Evolutionary conservation across 2,888 invertebrate species (phyloP), one percentile per base, ranked within the genome.

Genomic region (Hirtodrosophila duncani): DNA sequence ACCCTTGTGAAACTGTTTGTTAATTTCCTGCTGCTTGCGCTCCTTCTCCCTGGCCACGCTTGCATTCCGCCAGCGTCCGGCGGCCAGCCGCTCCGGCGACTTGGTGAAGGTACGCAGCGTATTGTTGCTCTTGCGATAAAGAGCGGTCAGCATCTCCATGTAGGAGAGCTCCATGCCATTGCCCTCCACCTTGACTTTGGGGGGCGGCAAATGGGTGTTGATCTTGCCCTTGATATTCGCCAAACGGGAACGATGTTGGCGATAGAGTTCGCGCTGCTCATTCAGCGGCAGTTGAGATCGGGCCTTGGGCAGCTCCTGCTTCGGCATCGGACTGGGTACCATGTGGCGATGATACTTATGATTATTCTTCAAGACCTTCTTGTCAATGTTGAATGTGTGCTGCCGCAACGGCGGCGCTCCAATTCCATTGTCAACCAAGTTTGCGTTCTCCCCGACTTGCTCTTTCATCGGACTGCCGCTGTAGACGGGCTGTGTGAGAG

Each of bases 191-290:
- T 58, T 50, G 14, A 59, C 10, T 10, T 59, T 61, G 3, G 37
- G 66, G n/a, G 52, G 55, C 3, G 77, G 77, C 11, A 66, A 50
- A 2, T 61, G 50, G 10, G 66, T 78, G 10, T 75, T 58, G 1
- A 78, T 64, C 45, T 82, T 67, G 13, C 84, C 80, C 38, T 80
- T 81, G 24, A 81, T 69, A 5, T 80, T 68, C 14, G 72, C 66
- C 34, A 83, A 46, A 0, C 83, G 78, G 34, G 66, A 59, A 1
- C 75, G 75, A 43, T 83, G 83, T 53, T 78, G 72, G 0, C 60
- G 61, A 29, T 83, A 83, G 10, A 71, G 27, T 30, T 74, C 62
- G 14, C 71, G 38, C 20, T 81, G 74, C 31, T 78, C 70, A 11
- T 58, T 57, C 6, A 42, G 16, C 1, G 21, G 49, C 33, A 77